A percentile compares a stretch with the other conserved stretches of the same genome.
phyloP scores from a whole-genome alignment of 2,797 vertebrate genomes.

The Myioborus miniatus region DNA sequence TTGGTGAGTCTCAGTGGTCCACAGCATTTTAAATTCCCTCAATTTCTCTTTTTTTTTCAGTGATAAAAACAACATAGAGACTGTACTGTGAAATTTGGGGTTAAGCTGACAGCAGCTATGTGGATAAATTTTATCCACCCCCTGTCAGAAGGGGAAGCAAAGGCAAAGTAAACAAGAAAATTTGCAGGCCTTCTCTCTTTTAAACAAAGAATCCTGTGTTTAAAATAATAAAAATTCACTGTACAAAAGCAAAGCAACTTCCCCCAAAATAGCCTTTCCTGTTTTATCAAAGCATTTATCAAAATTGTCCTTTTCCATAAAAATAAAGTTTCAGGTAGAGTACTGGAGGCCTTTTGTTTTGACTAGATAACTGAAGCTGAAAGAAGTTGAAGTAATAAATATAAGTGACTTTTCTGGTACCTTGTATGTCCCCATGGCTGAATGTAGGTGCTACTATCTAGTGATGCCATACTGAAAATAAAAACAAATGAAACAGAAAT shows the following conservation, averaged over 20 bases:
- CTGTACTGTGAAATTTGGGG: not conserved
- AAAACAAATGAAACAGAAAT: not conserved
- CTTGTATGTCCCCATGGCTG: not conserved
- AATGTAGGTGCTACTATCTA: not conserved
- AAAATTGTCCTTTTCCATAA: constrained; percentile 7
- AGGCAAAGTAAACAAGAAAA: constrained; percentile 53
- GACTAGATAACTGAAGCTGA: not conserved
- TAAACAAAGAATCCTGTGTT: constrained; percentile 65
- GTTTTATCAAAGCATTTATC: constrained; percentile 48
- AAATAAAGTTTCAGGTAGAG: constrained; percentile 42
- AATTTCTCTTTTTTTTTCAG: not conserved
- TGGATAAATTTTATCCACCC: constrained; percentile 7
- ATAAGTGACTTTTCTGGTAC: not conserved
- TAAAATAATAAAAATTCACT: constrained; percentile 62
- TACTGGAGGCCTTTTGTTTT: not conserved
- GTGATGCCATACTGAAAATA: not conserved
- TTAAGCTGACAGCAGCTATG: not conserved
- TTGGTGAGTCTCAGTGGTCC: not conserved
- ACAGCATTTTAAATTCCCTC: not conserved
- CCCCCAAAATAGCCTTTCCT: constrained; percentile 55
- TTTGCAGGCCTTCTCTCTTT: constrained; percentile 34
- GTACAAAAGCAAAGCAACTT: constrained; percentile 46
- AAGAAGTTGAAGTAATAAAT: not conserved
- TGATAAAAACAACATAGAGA: not conserved
- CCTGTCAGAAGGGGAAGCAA: constrained; percentile 39